These are phyloP conservation scores for Zalophus californianus DNA, from an alignment of 2,797 vertebrate species.

Conservation along the genomic window DNA sequence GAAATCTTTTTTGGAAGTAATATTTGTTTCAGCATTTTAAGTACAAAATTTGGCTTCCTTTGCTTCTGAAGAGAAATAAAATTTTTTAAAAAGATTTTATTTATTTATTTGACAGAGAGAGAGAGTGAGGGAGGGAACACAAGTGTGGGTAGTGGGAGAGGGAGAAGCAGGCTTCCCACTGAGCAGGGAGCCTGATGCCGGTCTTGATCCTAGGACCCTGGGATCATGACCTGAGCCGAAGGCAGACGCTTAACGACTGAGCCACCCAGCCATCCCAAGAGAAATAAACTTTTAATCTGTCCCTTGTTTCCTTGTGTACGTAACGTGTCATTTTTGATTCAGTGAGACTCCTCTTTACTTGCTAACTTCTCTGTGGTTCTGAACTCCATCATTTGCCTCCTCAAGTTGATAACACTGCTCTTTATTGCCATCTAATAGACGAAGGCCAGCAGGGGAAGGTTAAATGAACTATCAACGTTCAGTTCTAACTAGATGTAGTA, in stretches of 20 bases:
- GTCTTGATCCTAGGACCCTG: no score
- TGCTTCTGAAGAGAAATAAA: background rate
- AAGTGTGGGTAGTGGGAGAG: no score
- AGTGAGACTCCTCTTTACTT: background rate
- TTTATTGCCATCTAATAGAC: background rate
- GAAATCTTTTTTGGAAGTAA: background rate
- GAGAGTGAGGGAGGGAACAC: no score
- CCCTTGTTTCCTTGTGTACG: background rate
- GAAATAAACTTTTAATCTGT: background rate
- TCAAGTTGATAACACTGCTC: background rate
- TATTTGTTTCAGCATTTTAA: background rate
- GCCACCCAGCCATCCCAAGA: background rate
- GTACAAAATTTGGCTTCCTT: background rate
- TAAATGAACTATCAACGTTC: no score
- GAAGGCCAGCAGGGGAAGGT: rapidly evolving
- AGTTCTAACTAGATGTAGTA: background rate
- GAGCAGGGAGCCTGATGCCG: no score
- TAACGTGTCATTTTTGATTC: background rate
- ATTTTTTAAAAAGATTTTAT: background rate
- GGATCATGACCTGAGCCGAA: no score
- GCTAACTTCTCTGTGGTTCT: background rate
- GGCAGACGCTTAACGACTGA: no score
- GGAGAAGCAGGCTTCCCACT: no score
- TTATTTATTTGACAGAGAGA: no score
- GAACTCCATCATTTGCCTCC: background rate